A percentile compares a stretch with the other conserved stretches of the same genome.
These are phyloP conservation scores for Saxidomus purpurata DNA, from an alignment of 1,140 invertebrate genomes.

Conservation along the genomic window DNA sequence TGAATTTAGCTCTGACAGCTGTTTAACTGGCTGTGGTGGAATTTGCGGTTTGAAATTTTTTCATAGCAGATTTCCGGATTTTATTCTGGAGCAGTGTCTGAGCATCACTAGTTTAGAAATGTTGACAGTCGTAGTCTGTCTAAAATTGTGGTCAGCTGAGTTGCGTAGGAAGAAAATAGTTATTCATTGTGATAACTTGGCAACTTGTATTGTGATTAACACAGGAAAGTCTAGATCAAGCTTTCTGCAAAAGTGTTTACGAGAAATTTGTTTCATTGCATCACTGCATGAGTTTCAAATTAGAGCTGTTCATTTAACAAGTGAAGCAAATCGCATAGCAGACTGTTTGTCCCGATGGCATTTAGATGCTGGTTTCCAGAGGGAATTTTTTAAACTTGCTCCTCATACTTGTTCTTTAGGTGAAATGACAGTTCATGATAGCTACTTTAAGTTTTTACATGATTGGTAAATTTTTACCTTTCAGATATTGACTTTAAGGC, in stretches of 20 bases:
- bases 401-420: no score
- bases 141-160: conserved; percentile 33
- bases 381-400: not conserved
- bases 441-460: not conserved
- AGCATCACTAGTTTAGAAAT: conserved; percentile 41
- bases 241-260: conserved; percentile 48
- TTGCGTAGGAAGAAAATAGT: conserved; percentile 17
- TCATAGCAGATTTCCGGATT: conserved; percentile 1
- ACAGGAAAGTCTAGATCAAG: conserved; percentile 18
- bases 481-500: not conserved
- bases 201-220: conserved; percentile 32
- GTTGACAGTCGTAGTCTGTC: conserved; percentile 39
- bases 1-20: not conserved
- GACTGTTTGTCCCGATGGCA: no score
- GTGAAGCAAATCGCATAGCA: conserved; percentile 11
- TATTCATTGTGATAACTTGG: conserved; percentile 44
- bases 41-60: not conserved
- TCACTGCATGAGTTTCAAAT: conserved; percentile 47
- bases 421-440: not conserved
- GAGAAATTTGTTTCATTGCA: conserved; percentile 39
- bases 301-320: not conserved
- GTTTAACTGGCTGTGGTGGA: not conserved
- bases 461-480: not conserved
- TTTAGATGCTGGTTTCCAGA: no score
- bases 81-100: conserved; percentile 26